Evolutionary conservation across 2,888 invertebrate genomes (phyloP).

Genomic region (Trimorus sp.): DNA sequence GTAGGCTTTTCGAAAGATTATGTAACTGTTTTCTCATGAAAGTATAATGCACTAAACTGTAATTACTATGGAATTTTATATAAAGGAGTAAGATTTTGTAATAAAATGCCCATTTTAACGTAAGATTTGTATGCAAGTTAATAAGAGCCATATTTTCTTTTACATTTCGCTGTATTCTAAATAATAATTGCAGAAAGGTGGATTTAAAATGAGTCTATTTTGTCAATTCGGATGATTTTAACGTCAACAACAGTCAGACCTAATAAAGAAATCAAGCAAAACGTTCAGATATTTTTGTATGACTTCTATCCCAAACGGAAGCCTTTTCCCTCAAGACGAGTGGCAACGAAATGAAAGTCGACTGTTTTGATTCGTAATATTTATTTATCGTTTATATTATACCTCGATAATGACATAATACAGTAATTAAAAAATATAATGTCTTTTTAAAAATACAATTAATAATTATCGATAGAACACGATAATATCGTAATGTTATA

Average conservation of each 20-base stretch:
- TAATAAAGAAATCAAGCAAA: too few species aligned
- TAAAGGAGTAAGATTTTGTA: conserved; percentile 24
- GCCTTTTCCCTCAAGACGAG: too few species aligned
- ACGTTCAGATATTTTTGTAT: too few species aligned
- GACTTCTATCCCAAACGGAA: too few species aligned
- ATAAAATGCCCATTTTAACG: conserved; percentile 15
- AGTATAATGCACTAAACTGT: conserved; percentile 19
- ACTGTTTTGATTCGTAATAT: conserved; percentile 64
- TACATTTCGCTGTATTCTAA: too few species aligned
- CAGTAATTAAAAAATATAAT: conserved; percentile 80
- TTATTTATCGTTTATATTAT: conserved; percentile 78
- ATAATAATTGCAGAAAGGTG: too few species aligned
- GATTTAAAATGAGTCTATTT: too few species aligned
- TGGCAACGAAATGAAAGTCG: neutral
- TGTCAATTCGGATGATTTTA: too few species aligned
- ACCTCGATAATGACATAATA: conserved; percentile 77
- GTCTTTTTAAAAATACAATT: conserved; percentile 78
- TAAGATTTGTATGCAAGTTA: too few species aligned
- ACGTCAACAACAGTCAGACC: too few species aligned
- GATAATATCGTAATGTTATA: conserved; percentile 72
- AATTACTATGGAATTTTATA: conserved; percentile 23
- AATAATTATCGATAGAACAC: conserved; percentile 75
- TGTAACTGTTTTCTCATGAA: conserved; percentile 9
- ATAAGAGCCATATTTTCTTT: too few species aligned
- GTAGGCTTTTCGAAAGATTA: neutral